Conservation (phyloP, 2,797 vertebrate genomes). For the Myotis vivesi region DNA sequence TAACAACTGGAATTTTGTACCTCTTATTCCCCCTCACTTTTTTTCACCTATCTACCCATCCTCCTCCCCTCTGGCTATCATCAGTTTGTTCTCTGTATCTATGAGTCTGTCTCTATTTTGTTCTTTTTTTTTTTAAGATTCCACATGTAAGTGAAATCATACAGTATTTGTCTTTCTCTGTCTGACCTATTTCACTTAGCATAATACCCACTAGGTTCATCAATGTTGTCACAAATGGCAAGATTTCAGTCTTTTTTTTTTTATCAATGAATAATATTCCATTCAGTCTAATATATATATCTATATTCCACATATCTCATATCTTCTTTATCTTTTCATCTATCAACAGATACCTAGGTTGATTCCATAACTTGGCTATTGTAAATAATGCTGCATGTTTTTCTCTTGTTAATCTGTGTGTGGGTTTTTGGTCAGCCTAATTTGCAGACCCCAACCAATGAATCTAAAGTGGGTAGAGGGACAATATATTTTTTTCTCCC, state of each 20-base stretch:
- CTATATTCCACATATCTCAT: neutral
- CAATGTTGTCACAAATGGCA: neutral
- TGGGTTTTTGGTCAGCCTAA: neutral
- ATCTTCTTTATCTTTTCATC: neutral
- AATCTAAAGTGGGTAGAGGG: neutral
- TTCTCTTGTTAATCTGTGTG: neutral
- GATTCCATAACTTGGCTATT: neutral
- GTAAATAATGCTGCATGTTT: neutral
- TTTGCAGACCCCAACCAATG: neutral
- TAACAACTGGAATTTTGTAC: neutral
- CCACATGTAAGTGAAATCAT: neutral
- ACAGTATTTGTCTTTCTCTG: neutral
- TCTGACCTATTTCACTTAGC: neutral
- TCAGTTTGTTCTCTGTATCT: neutral
- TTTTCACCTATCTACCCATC: neutral
- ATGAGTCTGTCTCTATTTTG: neutral
- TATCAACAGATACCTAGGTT: neutral
- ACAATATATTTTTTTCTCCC: neutral
- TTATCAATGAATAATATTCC: neutral
- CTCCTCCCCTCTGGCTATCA: neutral
- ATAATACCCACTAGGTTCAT: neutral
- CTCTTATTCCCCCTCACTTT: neutral
- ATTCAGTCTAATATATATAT: neutral
- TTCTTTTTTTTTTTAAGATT: neutral
- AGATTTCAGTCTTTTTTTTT: neutral